These are phyloP conservation scores for Emydocephalus ijimae DNA, from an alignment of 2,113 vertebrate genomes.

Conservation along the genomic window DNA sequence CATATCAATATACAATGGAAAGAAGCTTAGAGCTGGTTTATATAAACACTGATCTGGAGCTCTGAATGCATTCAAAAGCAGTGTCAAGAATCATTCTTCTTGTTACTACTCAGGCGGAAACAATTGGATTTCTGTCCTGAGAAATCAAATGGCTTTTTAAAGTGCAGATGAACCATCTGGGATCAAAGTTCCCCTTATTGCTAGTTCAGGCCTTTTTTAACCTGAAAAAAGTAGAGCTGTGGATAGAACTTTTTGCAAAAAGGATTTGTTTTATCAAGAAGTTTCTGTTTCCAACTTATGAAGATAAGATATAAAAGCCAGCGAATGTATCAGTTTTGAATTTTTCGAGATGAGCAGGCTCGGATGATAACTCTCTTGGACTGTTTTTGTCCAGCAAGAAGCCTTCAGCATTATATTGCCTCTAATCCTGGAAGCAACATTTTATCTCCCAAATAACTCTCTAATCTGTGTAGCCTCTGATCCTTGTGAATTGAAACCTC, in stretches of 20 bases:
- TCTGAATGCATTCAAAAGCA: constrained; percentile 30
- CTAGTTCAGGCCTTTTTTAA: no score
- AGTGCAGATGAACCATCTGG: constrained; percentile 3
- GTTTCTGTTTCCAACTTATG: not conserved
- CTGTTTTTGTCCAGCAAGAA: not conserved
- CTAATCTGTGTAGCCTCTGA: not conserved
- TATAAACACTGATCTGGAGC: constrained; percentile 7
- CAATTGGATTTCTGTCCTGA: constrained; percentile 20
- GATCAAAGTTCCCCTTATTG: constrained; percentile 17
- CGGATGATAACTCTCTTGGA: not conserved
- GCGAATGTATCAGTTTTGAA: not conserved
- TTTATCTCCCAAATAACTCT: not conserved
- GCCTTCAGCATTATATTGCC: not conserved
- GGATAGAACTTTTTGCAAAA: not conserved
- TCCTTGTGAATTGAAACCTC: not conserved
- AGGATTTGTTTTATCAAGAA: not conserved
- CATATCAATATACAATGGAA: not conserved
- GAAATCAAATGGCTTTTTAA: constrained; percentile 23
- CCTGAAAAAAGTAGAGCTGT: not conserved
- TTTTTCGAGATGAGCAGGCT: not conserved
- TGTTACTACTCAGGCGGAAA: constrained; percentile 31
- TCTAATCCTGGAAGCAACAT: not conserved
- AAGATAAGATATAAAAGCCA: not conserved
- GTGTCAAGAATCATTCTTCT: constrained; percentile 2
- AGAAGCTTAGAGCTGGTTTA: constrained; percentile 29